Base-by-base conservation (phyloP, 2,888 invertebrate species). In the Lepas anatifera region DNA sequence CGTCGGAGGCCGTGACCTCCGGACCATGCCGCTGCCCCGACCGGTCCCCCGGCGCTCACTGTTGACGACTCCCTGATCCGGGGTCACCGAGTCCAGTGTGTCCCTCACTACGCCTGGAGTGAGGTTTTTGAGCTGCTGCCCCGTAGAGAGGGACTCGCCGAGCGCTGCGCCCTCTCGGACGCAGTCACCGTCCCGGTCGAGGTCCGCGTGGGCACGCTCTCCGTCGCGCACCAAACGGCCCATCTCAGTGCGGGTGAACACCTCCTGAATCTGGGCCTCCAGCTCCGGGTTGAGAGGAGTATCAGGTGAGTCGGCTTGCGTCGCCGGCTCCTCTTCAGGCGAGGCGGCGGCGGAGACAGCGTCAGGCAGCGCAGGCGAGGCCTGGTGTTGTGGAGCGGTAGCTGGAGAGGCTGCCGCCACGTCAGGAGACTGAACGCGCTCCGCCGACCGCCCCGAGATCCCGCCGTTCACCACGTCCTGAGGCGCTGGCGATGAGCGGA, bases 211-310 rank as follows among this genome's bases (percentile, higher is more conserved):
- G 3, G 52, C 52, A 2, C 6, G 0, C 50, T 10, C 52, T 11
- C 29, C 27, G 11, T 52, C 52, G 29, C 58, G 58, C 58, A 58
- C 35, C 32, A 32, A 35, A 1, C 58, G 58, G 32, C 58, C 58
- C 58, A 58, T 58, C 58, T 58, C 58, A 8, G 58, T 58, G 22
- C 58, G 35, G 22, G 58, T 58, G 58, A 58, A 58, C 58, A 58
- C 58, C 35, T 58, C 58, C 58, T 58, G 4, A 22, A 58, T 58
- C 58, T 58, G 58, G 7, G 58, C 58, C 32, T 58, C 58, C 35
- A 58, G 58, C 22, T 58, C 58, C 7, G 58, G 22, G 22, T 58
- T 32, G 7, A 58, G 58, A 16, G 58, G 52, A 1, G 52, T 52
- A 16, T 52, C 52, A 29, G 52, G 58, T 8, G 58, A 2, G 4